These are phyloP conservation scores for Bombus fervidus DNA, from an alignment of 1,140 invertebrate species.

Conservation along the genomic window DNA sequence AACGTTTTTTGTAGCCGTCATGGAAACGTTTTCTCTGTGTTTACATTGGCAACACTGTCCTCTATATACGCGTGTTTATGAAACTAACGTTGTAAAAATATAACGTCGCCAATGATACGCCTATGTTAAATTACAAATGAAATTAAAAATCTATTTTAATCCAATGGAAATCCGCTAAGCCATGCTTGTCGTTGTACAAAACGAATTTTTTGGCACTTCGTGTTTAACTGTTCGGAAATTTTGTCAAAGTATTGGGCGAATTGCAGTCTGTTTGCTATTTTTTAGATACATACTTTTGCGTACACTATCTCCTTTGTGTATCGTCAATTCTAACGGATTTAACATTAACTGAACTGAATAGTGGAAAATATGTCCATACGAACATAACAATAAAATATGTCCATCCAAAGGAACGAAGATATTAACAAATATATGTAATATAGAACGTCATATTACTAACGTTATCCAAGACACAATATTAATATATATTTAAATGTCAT, in stretches of 20 bases:
- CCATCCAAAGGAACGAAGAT: not conserved
- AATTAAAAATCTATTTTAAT: conserved; percentile 6
- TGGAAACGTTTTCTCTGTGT: not conserved
- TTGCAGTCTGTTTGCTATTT: not conserved
- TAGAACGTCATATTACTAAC: not conserved
- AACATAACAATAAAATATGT: too few species aligned
- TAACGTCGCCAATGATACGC: not conserved
- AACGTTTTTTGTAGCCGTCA: not conserved
- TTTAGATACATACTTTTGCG: not conserved
- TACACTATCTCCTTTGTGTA: not conserved
- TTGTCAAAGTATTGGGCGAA: not conserved
- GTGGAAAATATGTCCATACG: not conserved
- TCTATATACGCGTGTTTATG: too few species aligned
- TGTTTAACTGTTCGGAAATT: not conserved
- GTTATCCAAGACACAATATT: not conserved
- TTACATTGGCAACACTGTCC: not conserved
- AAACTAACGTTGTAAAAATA: not conserved
- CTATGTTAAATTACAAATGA: not conserved
- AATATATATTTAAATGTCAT: not conserved
- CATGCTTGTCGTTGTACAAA: not conserved
- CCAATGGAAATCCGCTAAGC: too few species aligned
- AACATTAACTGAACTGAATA: not conserved
- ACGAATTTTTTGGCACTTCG: not conserved
- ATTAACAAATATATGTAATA: not conserved
- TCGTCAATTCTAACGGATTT: not conserved